phyloP scores from a whole-genome alignment of 2,888 invertebrate species.

The Callinectes sapidus region DNA sequence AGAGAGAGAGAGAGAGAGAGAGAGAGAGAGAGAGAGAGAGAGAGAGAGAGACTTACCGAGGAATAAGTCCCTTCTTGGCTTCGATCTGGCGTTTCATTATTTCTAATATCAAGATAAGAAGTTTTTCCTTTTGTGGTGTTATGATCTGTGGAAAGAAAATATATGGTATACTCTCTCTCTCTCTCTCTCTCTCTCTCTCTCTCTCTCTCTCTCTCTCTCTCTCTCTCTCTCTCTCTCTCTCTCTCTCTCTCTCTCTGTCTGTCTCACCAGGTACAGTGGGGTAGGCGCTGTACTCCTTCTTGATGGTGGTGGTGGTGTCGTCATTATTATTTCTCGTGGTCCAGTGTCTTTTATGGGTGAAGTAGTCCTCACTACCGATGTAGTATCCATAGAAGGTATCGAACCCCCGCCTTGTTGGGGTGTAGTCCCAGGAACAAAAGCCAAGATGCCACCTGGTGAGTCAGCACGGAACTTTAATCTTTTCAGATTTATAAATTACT shows the following conservation, averaged over 20 bases:
- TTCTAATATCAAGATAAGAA: constrained; percentile 62
- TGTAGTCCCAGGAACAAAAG: constrained; percentile 84
- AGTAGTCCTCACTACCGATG: constrained; percentile 93
- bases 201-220: background rate
- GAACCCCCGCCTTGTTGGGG: constrained; percentile 87
- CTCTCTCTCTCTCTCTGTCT: background rate
- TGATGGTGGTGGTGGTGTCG: background rate
- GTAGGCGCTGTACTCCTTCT: background rate
- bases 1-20: background rate
- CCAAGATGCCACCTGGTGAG: constrained; percentile 84
- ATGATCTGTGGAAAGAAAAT: background rate
- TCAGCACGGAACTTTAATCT: background rate
- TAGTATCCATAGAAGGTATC: constrained; percentile 89
- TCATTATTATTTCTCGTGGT: background rate
- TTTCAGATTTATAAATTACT: background rate
- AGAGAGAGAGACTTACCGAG: constrained; percentile 51
- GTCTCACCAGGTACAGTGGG: background rate
- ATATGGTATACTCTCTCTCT: background rate
- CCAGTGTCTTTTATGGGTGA: constrained; percentile 83
- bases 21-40: background rate
- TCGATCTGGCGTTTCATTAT: constrained; percentile 61
- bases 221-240: too few relatives aligned
- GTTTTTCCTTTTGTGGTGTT: background rate
- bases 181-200: constrained; percentile 9
- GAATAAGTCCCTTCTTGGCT: constrained; percentile 62